Base-by-base conservation (phyloP, 2,113 vertebrate species). In the Regulus satrapa region DNA sequence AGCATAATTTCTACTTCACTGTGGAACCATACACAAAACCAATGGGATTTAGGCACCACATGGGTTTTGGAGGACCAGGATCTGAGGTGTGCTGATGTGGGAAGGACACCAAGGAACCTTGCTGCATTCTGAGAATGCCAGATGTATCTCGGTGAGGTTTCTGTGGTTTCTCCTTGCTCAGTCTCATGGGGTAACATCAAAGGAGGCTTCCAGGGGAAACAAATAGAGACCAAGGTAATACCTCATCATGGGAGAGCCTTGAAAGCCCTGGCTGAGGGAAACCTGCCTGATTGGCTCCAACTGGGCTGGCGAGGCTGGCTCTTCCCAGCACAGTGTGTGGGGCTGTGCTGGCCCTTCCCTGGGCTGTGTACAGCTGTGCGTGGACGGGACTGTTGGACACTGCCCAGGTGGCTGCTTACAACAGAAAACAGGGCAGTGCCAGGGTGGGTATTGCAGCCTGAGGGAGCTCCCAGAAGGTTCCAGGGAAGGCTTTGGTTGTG, bases 311-410 rank as follows among this genome's bases (percentile, higher is more conserved):
- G 79, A 31, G 76, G 85, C 51, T 3, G 5, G 29, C 55, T 73
- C 6, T 76, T 83, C 71, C 62, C 69, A 78, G 43, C 5, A 2
- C 56, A 12, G 55, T 43, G 14, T 1, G 8, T 29, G 40, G 1
- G 17, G 56, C 69, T 58, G 34, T 19, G 63, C 72, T 25, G 31
- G 26, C 43, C 84, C 46, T 61, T 48, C 61, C 59, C 51, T 41
- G 64, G 68, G 49, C 72, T 24, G 9, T 4, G 29, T 25, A 40
- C 14, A 12, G 0, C 41, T 24, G 36, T 34, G 14, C 0, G 0
- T 23, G 88, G 19, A 71, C 5, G 23, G 80, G 43, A 10, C 43
- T 71, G 80, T 14, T 6, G 31, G 69, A 36, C 31, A 8, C 34
- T 46, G 51, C 78, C 56, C 1, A 2, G 13, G 55, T 66, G 4